A percentile compares a stretch with the other conserved stretches of the same genome.
These are phyloP conservation scores for Meganola albula DNA, from an alignment of 2,888 invertebrate species.

Conservation along the genomic window DNA sequence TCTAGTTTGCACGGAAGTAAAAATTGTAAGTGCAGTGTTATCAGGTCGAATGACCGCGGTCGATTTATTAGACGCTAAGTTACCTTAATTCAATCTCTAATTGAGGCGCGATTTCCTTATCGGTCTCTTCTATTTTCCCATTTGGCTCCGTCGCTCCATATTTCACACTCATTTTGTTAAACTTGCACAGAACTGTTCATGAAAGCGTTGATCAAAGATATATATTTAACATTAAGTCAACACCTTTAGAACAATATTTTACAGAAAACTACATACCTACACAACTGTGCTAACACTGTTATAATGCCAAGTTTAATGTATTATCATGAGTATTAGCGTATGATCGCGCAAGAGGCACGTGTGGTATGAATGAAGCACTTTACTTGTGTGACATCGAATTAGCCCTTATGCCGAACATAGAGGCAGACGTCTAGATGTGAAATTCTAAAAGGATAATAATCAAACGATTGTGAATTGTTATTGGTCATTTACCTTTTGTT, in stretches of 20 bases:
- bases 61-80: constrained; percentile 21
- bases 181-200: constrained; percentile 4
- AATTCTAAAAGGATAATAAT: constrained; percentile 12
- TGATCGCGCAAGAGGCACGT: constrained; percentile 39
- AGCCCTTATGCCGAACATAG: constrained; percentile 33
- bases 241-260: constrained; percentile 18
- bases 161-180: constrained; percentile 47
- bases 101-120: constrained; percentile 36
- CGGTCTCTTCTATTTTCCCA: constrained; percentile 40
- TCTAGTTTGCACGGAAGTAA: constrained; percentile 37
- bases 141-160: constrained; percentile 59
- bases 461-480: constrained; percentile 8
- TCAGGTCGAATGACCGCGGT: constrained; percentile 32
- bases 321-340: constrained; percentile 22
- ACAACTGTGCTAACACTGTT: constrained; percentile 35
- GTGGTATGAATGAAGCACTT: constrained; percentile 49
- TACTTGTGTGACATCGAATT: constrained; percentile 51
- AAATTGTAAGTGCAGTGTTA: constrained; percentile 31
- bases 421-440: constrained; percentile 20
- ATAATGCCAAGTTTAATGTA: constrained; percentile 17
- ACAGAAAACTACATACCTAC: constrained; percentile 19
- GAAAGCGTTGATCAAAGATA: constrained; percentile 14
- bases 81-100: constrained; percentile 54
- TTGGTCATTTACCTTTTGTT: constrained; percentile 1
- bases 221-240: constrained; percentile 16